Base-by-base conservation (phyloP, 2,113 vertebrate genomes). In the Eudyptes chrysolophus region DNA sequence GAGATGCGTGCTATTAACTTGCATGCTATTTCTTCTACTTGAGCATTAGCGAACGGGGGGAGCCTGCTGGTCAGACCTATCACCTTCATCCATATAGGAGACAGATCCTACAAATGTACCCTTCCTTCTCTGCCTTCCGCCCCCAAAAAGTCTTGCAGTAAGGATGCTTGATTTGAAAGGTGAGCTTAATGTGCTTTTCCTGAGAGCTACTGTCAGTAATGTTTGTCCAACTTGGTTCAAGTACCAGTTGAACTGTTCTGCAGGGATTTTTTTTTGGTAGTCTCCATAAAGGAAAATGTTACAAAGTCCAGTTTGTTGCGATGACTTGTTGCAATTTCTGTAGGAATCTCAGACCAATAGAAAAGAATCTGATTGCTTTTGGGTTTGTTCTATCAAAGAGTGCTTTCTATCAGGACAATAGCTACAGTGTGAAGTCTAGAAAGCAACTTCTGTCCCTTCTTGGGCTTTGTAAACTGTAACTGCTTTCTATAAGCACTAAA, bases 41-140 rank as follows among this genome's bases (percentile, higher is more conserved):
- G 48, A 51, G 16, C 15, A 4, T 29, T 18, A 29, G 7, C 2
- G 5, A 21, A 3, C 22, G 0, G 3, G 0, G 3, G 14, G 38
- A 36, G 25, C 27, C 27, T 46, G 34, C 38, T 77, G 25, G 12
- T 87, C 64, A 70, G 8, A 30, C 54, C 10, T 5, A 6, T 18
- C 9, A 5, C 42, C 69, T 83, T 54, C 9, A 26, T 68, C 65
- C 6, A 2, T 32, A 14, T 0, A 27, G 55, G 64, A 77, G n/a
- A 6, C 32, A 25, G n/a, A 51, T 82, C 48, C 48, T 86, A 5
- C 26, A 71, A 11, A 62, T 11, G 14, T 7, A 21, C 30, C 11
- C 20, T 26, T 18, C 11, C 20, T 26, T 18, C 29, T 24, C 36
- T 71, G 40, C 20, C 51, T 77, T 55, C 34, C 3, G 6, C 16